Percentiles rank a stretch among this genome's conserved stretches.
Conservation (phyloP, 2,888 invertebrate genomes). For the Drosophila stalkeri region DNA sequence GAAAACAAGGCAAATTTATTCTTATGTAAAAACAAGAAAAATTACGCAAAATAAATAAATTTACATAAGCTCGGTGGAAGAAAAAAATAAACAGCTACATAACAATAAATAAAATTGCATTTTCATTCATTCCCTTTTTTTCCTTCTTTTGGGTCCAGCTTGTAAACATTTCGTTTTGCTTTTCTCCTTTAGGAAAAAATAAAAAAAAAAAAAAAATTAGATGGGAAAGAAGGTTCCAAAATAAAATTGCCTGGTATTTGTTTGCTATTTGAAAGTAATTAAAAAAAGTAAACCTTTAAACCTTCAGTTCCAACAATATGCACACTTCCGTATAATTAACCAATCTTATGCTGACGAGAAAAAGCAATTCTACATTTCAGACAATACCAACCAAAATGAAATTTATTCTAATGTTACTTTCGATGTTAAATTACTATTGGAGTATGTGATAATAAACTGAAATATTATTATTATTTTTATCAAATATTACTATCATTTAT, state of each 20-base stretch:
- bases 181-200: slow-evolving; percentile 23
- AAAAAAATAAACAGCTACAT: slow-evolving; percentile 59
- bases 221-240: slow-evolving; percentile 48
- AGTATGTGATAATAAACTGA: too few species aligned
- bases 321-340: slow-evolving; percentile 17
- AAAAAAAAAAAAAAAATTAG: slow-evolving; percentile 14
- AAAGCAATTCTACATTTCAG: not conserved
- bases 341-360: slow-evolving; percentile 1
- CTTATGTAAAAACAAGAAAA: slow-evolving; percentile 81
- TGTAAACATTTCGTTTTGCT: slow-evolving; percentile 44
- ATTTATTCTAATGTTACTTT: not conserved
- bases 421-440: not conserved
- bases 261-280: slow-evolving; percentile 78
- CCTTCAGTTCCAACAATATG: slow-evolving; percentile 16
- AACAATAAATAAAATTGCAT: slow-evolving; percentile 82
- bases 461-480: not conserved
- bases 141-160: slow-evolving; percentile 39
- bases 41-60: slow-evolving; percentile 83
- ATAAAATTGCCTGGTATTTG: slow-evolving; percentile 55
- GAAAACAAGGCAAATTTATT: slow-evolving; percentile 72
- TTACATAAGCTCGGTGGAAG: slow-evolving; percentile 75
- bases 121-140: slow-evolving; percentile 56
- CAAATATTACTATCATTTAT: too few species aligned
- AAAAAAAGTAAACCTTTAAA: slow-evolving; percentile 66
- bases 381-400: not conserved